Evolutionary conservation across 2,797 vertebrate genomes (phyloP).

Genomic region (Sternarchorhynchus goeldii): DNA sequence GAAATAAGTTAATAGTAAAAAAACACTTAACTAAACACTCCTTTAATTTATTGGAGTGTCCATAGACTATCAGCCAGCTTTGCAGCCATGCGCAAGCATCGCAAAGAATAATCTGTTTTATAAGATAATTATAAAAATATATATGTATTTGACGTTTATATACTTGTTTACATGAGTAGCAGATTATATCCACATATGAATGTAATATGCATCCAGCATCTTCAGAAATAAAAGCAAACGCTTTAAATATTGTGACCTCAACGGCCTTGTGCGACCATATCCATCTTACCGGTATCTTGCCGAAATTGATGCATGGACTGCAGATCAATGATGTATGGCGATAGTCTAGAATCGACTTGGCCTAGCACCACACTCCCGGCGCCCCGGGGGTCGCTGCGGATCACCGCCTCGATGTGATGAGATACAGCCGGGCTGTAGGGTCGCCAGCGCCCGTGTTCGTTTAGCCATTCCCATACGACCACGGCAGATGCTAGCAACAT

Average conservation of each 20-base stretch:
- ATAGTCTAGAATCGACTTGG: constrained; percentile 89
- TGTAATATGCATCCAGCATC: too few species aligned
- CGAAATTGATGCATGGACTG: constrained; percentile 95
- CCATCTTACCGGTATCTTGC: constrained; percentile 87
- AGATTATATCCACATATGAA: background rate
- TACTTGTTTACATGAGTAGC: background rate
- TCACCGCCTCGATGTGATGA: constrained; percentile 95
- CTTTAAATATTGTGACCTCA: background rate
- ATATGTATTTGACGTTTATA: background rate
- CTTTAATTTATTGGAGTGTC: background rate
- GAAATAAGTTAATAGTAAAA: constrained; percentile 3
- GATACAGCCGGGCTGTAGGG: constrained; percentile 95
- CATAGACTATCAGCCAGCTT: background rate
- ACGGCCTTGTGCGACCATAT: background rate
- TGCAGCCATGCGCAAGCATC: background rate
- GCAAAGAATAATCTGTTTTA: background rate
- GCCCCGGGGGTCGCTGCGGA: constrained; percentile 87
- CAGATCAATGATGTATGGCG: constrained; percentile 92
- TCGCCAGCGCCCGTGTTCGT: constrained; percentile 96
- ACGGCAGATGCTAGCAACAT: constrained; percentile 93
- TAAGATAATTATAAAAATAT: background rate
- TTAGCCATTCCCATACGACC: constrained; percentile 98
- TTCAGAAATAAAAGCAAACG: too few species aligned
- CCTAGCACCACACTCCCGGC: constrained; percentile 89
- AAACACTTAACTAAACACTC: background rate